Base-by-base conservation (phyloP, 2,113 vertebrate genomes). In the Arothron firmamentum region DNA sequence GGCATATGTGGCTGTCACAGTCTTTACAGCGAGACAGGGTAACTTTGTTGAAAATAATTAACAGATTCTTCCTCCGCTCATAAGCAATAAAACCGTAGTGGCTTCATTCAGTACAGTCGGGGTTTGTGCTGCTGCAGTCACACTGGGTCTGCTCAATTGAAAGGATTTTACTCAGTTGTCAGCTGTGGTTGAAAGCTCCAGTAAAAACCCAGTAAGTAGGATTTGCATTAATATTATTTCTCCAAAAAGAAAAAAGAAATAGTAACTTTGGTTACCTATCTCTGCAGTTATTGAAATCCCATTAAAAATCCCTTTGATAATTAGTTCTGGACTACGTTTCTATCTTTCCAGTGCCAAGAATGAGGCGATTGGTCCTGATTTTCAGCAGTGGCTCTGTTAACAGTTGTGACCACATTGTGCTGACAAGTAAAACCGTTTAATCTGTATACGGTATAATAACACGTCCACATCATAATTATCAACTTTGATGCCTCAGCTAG, bases 41-140 rank as follows among this genome's bases (percentile, higher is more conserved):
- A 18, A 49, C 47, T 18, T 19, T 19, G 3, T 2, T 49, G n/a
- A 49, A 49, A 49, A 49, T 19, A 49, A 49, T 49, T 19, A 57
- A 34, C 64, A 52, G 20, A 59, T 43, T 60, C 49, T 38, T 58
- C 46, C 15, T 56, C 41, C 52, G 43, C 58, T 71, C 49, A 46
- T n/a, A 12, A 54, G 49, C 54, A 57, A 47, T 70, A 56, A 60
- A 65, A 65, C 8, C 10, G 25, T 16, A 18, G 28, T 43, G 42
- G 45, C 50, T 43, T 55, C 14, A 34, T 41, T 54, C 53, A 31
- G 50, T 16, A n/a, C 48, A 25, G 43, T 66, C 9, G 15, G 18
- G 19, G 49, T 14, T 62, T 6, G 49, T 55, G 42, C 48, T 31
- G 25, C 25, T 34, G 38, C 28, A 52, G 18, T 62, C 21, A 47